Evolutionary conservation across 2,888 invertebrate genomes (phyloP).

Genomic region (Portevinia maculata): DNA sequence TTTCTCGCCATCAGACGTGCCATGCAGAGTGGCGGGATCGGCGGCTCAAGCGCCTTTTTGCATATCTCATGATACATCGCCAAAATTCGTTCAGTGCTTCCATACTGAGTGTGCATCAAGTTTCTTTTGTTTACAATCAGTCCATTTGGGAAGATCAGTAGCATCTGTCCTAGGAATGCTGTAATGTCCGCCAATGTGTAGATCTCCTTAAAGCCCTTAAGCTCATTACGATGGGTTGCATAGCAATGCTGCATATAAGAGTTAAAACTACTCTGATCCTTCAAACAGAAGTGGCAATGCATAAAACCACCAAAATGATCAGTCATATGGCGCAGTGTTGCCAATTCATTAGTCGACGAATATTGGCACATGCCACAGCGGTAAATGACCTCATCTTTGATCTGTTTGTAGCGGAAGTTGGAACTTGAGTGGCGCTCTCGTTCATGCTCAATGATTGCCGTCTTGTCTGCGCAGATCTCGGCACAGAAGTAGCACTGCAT

Average conservation of each 20-base stretch:
- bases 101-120: conserved; percentile 75
- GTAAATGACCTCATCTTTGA: conserved; percentile 80
- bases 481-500: conserved; percentile 78
- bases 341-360: conserved; percentile 79
- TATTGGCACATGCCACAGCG: conserved; percentile 83
- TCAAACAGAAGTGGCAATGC: conserved; percentile 76
- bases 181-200: conserved; percentile 75
- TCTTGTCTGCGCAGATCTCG: conserved; percentile 77
- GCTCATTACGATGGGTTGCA: conserved; percentile 74
- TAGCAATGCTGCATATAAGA: conserved; percentile 79
- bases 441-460: conserved; percentile 77
- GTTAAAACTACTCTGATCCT: conserved; percentile 75
- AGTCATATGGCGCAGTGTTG: conserved; percentile 82
- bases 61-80: conserved; percentile 77
- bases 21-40: conserved; percentile 78
- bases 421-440: conserved; percentile 70
- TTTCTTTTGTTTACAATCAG: conserved; percentile 78
- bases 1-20: conserved; percentile 76
- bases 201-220: conserved; percentile 75
- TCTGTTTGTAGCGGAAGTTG: conserved; percentile 76
- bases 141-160: conserved; percentile 79
- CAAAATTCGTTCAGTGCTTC: conserved; percentile 73
- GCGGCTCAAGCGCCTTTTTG: conserved; percentile 76
- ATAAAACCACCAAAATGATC: conserved; percentile 78
- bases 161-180: conserved; percentile 76